Base-by-base conservation (phyloP, 2,113 vertebrate species). In the Muscicapa adusta region DNA sequence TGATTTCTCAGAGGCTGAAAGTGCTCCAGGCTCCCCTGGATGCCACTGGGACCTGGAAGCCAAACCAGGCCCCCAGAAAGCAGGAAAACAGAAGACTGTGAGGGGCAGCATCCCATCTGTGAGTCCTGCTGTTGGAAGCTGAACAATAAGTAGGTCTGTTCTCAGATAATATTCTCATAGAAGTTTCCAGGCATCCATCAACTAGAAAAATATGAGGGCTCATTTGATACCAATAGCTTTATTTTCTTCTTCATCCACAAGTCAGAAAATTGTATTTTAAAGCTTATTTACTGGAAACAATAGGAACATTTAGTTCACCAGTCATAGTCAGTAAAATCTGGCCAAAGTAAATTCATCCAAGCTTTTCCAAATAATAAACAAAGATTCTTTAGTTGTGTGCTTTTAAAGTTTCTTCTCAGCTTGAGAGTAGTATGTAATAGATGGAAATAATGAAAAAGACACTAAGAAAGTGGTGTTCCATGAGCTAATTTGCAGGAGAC, bases 351-450 rank as follows among this genome's bases (percentile, higher is more conserved):
- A 93, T 84, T 57, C 10, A 80, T 79, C 22, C n/a, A 72, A 53
- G 29, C 10, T 91, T 89, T 94, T 93, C 70, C 57, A 85, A 96
- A 94, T 82, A 96, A 92, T 70, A 68, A 91, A 93, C 56, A 81
- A 72, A 60, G 36, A 83, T 67, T 76, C 70, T 79, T 93, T 66
- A 81, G 53, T 62, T 86, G 22, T 82, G 14, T 62, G 60, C 40
- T 36, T 87, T 91, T 88, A 91, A 79, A 60, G 51, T 86, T 84
- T 79, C 77, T 71, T 80, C 51, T 80, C 47, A 81, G 40, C 56
- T 79, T 74, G 47, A 84, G 54, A 90, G 70, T 36, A 65, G 31
- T 54, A n/a, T 81, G 77, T 62, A 89, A 73, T 54, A 95, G 67
- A 88, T 86, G 77, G 50, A 92, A 95, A 79, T 85, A 71, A 85